Evolutionary conservation across 2,888 invertebrate species (phyloP).

Genomic region (Brachyopa scutellaris): DNA sequence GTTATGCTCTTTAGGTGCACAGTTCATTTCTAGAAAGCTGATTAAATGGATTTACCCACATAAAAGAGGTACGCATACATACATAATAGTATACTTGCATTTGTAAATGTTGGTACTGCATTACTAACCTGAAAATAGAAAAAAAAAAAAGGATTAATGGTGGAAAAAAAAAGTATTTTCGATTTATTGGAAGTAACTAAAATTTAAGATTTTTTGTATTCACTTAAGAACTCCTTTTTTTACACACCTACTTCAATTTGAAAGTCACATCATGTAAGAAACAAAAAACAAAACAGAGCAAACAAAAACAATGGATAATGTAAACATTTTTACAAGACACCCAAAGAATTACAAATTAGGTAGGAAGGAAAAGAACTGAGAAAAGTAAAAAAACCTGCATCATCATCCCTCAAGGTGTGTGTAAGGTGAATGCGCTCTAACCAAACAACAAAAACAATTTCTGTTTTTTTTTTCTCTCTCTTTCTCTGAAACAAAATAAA

Average conservation of each 20-base stretch:
- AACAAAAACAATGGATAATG: conserved; percentile 2
- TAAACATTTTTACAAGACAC: conserved; percentile 40
- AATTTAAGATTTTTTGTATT: not conserved
- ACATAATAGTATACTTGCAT: no score
- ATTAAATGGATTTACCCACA: conserved; percentile 22
- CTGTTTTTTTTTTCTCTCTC: not conserved
- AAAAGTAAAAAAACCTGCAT: not conserved
- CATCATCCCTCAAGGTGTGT: conserved; percentile 33
- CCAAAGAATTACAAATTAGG: conserved; percentile 63
- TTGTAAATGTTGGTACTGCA: no score
- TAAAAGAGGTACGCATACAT: no score
- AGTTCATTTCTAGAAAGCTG: conserved; percentile 57
- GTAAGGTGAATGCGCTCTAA: conserved; percentile 59
- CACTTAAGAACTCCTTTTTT: not conserved
- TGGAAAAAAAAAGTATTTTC: conserved; percentile 28
- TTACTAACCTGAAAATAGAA: conserved; percentile 50
- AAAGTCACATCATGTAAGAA: not conserved
- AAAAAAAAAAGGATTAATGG: conserved; percentile 19
- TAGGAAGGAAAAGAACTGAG: not conserved
- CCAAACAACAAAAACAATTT: conserved; percentile 28
- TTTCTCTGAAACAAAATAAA: conserved; percentile 32
- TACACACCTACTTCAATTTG: not conserved
- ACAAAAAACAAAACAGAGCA: not conserved
- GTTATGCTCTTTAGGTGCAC: conserved; percentile 38
- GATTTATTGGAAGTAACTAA: not conserved